These are phyloP conservation scores for Paraplagusia blochii DNA, from an alignment of 2,113 vertebrate species.

Conservation along the genomic window DNA sequence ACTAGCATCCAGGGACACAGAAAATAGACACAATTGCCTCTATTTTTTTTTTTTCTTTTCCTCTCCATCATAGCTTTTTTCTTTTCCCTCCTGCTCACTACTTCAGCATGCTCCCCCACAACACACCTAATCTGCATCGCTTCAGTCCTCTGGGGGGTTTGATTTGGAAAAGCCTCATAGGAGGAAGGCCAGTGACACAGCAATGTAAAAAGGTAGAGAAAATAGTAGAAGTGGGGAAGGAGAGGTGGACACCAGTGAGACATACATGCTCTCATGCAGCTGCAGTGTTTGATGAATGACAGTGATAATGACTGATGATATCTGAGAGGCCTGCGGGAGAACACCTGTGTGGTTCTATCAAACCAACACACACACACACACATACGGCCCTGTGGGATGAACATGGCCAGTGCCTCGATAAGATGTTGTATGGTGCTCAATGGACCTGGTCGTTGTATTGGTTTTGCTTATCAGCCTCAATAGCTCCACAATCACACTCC, in stretches of 20 bases:
- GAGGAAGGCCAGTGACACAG: constrained; percentile 40
- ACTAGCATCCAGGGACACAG: background rate
- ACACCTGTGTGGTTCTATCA: constrained; percentile 68
- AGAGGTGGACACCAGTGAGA: background rate
- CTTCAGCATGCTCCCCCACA: constrained; percentile 36
- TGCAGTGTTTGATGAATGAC: constrained; percentile 73
- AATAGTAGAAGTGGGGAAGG: background rate
- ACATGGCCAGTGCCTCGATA: constrained; percentile 36
- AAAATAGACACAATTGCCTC: constrained; percentile 14
- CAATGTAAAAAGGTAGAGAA: constrained; percentile 35
- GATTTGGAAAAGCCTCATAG: constrained; percentile 44
- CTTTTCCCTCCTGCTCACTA: constrained; percentile 15
- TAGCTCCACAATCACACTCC: constrained; percentile 26
- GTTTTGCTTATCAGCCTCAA: constrained; percentile 44
- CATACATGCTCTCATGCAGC: constrained; percentile 50
- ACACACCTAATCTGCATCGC: constrained; percentile 50
- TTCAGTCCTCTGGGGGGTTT: constrained; percentile 33
- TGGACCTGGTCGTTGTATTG: constrained; percentile 31
- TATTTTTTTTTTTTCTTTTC: constrained; percentile 4
- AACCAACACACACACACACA: constrained; percentile 13
- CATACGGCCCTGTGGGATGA: constrained; percentile 24
- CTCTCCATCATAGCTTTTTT: constrained; percentile 27
- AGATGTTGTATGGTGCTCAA: constrained; percentile 46
- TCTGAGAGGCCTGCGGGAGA: constrained; percentile 69
- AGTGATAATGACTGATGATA: constrained; percentile 76